These are phyloP conservation scores for Allophyes oxyacanthae DNA, from an alignment of 2,888 invertebrate genomes.

Conservation along the genomic window DNA sequence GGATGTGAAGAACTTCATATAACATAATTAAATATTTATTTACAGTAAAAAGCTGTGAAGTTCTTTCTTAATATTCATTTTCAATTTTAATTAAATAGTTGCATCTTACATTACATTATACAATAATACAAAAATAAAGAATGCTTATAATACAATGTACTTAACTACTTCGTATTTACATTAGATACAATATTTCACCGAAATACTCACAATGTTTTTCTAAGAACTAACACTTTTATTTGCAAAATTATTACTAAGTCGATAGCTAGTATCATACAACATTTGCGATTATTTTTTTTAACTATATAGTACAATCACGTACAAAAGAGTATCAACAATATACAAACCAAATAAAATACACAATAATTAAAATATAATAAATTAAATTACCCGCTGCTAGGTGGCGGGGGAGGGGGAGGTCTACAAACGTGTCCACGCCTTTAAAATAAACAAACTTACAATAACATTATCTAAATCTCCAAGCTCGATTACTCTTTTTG, in stretches of 20 bases:
- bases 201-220: not conserved
- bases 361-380: conserved; percentile 14
- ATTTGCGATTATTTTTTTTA: not conserved
- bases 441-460: conserved; percentile 30
- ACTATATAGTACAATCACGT: conserved; percentile 5
- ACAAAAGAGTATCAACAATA: conserved; percentile 1
- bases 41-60: too few relatives aligned
- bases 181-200: not conserved
- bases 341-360: conserved; percentile 5
- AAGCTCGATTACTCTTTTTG: conserved; percentile 37
- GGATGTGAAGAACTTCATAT: conserved; percentile 8
- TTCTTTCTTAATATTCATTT: too few relatives aligned
- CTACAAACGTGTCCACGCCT: conserved; percentile 28
- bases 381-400: conserved; percentile 19
- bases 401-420: conserved; percentile 4
- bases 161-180: not conserved
- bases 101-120: too few relatives aligned
- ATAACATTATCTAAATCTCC: conserved; percentile 35
- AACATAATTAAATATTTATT: too few relatives aligned
- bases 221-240: not conserved
- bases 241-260: not conserved
- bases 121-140: too few relatives aligned
- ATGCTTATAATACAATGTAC: too few relatives aligned
- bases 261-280: too few relatives aligned
- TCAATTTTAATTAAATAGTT: too few relatives aligned